Evolutionary conservation across 2,888 invertebrate genomes (phyloP).

Genomic region (Plagodis dolabraria): DNA sequence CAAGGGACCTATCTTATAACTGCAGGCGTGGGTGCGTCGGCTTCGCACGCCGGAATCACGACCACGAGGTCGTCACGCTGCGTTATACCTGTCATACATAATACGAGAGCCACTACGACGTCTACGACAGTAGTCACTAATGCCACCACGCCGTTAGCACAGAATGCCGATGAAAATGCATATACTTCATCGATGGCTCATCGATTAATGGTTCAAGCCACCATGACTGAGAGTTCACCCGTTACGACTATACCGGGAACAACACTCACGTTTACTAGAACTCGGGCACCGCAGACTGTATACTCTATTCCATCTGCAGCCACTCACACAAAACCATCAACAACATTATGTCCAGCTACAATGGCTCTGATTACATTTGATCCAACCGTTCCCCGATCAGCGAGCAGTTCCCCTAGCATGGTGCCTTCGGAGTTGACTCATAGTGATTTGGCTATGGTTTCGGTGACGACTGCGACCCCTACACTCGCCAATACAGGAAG

Average conservation of each 20-base stretch:
- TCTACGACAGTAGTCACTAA: not conserved
- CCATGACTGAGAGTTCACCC: constrained; percentile 4
- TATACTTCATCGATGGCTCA: not conserved
- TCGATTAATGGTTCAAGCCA: constrained; percentile 5
- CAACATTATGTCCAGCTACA: constrained; percentile 6
- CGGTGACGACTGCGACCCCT: constrained; percentile 7
- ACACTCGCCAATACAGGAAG: constrained; percentile 9
- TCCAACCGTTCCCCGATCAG: not conserved
- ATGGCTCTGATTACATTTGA: constrained; percentile 14
- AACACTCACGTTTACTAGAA: constrained; percentile 11
- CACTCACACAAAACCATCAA: not conserved
- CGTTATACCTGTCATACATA: constrained; percentile 10
- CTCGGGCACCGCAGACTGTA: constrained; percentile 7
- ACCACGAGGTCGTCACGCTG: constrained; percentile 11
- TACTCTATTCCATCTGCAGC: constrained; percentile 3
- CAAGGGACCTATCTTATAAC: constrained; percentile 15
- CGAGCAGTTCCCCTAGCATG: not conserved
- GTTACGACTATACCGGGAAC: constrained; percentile 10
- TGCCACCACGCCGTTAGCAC: not conserved
- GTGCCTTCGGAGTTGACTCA: not conserved
- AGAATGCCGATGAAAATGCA: not conserved
- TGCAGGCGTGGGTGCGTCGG: not conserved
- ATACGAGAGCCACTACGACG: constrained; percentile 2
- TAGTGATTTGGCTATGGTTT: not conserved
- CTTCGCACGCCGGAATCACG: not conserved